Base-by-base conservation (phyloP, 2,113 vertebrate genomes). In the Sebastes schlegelii region DNA sequence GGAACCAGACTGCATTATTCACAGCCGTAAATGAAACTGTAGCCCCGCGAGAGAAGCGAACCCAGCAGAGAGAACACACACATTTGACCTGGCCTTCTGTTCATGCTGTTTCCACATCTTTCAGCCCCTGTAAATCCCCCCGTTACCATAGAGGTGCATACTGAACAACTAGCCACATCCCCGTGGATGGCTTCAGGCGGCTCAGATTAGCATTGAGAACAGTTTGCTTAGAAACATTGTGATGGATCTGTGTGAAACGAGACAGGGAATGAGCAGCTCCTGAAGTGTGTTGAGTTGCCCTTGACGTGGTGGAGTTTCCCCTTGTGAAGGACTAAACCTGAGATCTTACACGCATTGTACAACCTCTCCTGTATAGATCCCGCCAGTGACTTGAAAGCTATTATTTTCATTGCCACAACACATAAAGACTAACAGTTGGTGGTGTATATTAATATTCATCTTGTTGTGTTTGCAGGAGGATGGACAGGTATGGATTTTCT, bases 31-130 rank as follows among this genome's bases (percentile, higher is more conserved):
- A 89, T 86, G 71, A 86, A 89, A 85, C 79, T 49, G 68, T 80
- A 4, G 49, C 51, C 51, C 6, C 26, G 23, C 3, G 83, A 86
- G 70, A 72, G 80, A 72, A n/a, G 43, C 77, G 26, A 63, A 42
- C 43, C 60, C 77, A 7, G 74, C n/a, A 34, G 34, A 26, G 77
- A 82, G 86, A 84, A 62, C 76, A 62, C 82, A 89, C 83, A 77
- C 80, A 80, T 77, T 86, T 78, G 76, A 90, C 89, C 83, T 49
- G 85, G 82, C 90, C 86, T 89, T 88, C 88, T 84, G 83, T 75
- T 87, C 70, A 64, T 2, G 74, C 84, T 77, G 88, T 69, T 86
- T 90, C 74, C 91, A 86, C 89, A 67, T 84, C 83, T 80, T 76
- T 82, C 48, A 5, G 63, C 79, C 73, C 57, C 48, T 57, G 45